Conservation (phyloP, 2,113 vertebrate species). For the Epinephelus lanceolatus region DNA sequence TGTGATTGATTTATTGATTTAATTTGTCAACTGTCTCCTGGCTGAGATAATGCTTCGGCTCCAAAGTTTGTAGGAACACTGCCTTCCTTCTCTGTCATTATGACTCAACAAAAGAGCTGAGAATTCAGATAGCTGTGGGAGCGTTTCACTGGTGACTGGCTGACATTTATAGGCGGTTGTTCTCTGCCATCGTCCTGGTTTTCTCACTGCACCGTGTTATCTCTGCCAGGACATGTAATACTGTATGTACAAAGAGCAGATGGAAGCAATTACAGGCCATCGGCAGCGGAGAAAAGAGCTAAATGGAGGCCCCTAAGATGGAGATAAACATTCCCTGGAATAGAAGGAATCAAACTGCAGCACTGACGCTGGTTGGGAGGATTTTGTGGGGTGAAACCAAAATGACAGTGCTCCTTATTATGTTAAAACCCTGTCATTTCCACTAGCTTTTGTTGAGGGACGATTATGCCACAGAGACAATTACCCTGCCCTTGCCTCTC, state of each 20-base stretch:
- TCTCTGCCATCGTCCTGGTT: constrained; percentile 18
- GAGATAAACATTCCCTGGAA: constrained; percentile 61
- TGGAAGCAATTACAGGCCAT: constrained; percentile 71
- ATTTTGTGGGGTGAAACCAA: constrained; percentile 53
- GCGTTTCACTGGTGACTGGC: constrained; percentile 2
- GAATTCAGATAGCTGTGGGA: constrained; percentile 10
- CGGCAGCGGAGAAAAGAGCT: constrained; percentile 43
- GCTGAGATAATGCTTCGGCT: constrained; percentile 27
- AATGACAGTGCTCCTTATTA: constrained; percentile 68
- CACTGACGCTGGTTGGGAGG: constrained; percentile 33
- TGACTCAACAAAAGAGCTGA: constrained; percentile 25
- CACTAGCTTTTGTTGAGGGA: constrained; percentile 75
- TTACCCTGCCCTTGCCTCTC: constrained; percentile 62
- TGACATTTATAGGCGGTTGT: constrained; percentile 48
- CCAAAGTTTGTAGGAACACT: not conserved
- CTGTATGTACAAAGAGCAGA: constrained; percentile 61
- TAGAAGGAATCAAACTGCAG: constrained; percentile 54
- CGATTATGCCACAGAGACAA: constrained; percentile 76
- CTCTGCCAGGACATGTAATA: constrained; percentile 34
- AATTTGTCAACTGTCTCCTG: constrained; percentile 61
- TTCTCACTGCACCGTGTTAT: constrained; percentile 7
- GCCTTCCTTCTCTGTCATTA: not conserved
- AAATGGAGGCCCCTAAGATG: constrained; percentile 53
- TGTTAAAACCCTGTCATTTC: constrained; percentile 77
- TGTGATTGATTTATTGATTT: constrained; percentile 68